Percentiles rank a stretch among this genome's conserved stretches.
These are phyloP conservation scores for Astyanax mexicanus DNA, from an alignment of 2,797 vertebrate species.

Conservation along the genomic window DNA sequence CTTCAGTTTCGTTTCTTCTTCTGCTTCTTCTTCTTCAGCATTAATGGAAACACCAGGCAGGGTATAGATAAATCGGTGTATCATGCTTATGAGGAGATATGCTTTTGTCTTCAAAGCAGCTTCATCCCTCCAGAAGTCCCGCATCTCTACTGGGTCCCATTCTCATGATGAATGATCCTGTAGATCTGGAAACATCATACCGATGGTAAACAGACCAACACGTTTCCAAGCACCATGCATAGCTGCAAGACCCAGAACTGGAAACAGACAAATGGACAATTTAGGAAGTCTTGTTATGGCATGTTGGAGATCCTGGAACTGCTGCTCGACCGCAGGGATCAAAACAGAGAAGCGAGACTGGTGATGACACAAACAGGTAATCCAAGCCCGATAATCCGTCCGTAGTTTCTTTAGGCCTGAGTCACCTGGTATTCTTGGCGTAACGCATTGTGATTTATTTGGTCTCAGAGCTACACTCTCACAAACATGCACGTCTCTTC, in stretches of 20 bases:
- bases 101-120: not conserved
- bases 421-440: conserved; percentile 41
- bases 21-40: not conserved
- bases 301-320: conserved; percentile 8
- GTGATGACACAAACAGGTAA: conserved; percentile 44
- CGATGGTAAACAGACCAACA: not conserved
- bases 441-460: conserved; percentile 32
- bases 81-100: not conserved
- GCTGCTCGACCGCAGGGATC: conserved; percentile 22
- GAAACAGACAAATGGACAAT: conserved; percentile 2
- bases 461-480: not conserved
- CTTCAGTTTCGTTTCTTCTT: too few species aligned
- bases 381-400: conserved; percentile 36
- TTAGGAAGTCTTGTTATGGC: conserved; percentile 17
- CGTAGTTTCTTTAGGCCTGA: conserved; percentile 38
- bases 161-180: not conserved
- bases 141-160: not conserved
- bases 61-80: not conserved
- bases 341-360: conserved; percentile 36
- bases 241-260: not conserved
- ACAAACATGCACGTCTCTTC: not conserved
- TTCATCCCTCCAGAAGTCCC: not conserved
- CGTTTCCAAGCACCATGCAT: not conserved
- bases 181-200: conserved; percentile 1
- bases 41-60: conserved; percentile 8